Evolutionary conservation across 1,140 invertebrate genomes (phyloP).

Genomic region (Drosophila tsacasi): DNA sequence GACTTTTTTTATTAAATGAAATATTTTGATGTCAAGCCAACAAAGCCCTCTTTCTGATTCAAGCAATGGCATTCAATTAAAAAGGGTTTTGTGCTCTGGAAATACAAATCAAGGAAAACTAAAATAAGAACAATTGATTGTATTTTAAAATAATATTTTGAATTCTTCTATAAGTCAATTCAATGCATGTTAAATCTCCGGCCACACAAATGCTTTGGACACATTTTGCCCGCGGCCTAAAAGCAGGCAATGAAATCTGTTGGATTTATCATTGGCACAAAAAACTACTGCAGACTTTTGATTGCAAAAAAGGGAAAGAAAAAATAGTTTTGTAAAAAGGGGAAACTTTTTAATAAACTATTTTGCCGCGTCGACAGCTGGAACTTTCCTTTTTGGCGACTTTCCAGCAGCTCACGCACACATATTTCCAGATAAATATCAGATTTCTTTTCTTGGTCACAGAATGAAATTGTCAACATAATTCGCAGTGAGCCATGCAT

Average conservation of each 20-base stretch:
- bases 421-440: constrained; percentile 21
- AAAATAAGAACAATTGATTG: not conserved
- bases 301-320: not conserved
- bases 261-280: not conserved
- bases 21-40: too few relatives aligned
- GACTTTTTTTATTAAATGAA: not conserved
- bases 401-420: constrained; percentile 27
- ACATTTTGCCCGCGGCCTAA: constrained; percentile 6
- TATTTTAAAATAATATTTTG: not conserved
- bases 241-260: constrained; percentile 40
- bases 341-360: constrained; percentile 57
- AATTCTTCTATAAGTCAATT: not conserved
- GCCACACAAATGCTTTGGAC: not conserved
- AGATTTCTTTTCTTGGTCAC: constrained; percentile 20
- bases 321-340: not conserved
- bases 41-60: not conserved
- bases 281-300: constrained; percentile 26
- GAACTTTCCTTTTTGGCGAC: constrained; percentile 36
- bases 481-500: constrained; percentile 40
- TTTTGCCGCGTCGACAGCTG: constrained; percentile 34
- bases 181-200: not conserved
- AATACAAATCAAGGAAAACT: not conserved
- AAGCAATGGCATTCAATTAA: not conserved
- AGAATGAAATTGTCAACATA: constrained; percentile 53
- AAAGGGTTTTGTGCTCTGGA: too few relatives aligned